These are phyloP conservation scores for Stomorhina lunata DNA, from an alignment of 2,888 invertebrate species.

Conservation along the genomic window DNA sequence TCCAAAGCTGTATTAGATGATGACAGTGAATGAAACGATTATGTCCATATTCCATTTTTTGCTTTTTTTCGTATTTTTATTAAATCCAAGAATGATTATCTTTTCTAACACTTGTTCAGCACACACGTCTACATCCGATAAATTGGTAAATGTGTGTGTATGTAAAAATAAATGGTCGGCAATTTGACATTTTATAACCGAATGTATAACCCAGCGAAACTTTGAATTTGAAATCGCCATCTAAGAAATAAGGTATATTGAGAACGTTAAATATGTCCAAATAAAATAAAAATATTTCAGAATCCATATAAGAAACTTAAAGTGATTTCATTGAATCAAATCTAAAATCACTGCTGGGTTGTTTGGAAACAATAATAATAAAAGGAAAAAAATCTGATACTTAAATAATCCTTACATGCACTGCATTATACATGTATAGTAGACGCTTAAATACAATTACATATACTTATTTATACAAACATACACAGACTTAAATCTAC, in stretches of 20 bases:
- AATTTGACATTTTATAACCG: neutral
- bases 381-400: constrained; percentile 9
- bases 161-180: constrained; percentile 55
- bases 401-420: constrained; percentile 51
- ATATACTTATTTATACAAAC: neutral
- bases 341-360: neutral
- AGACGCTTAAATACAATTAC: neutral
- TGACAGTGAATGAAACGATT: constrained; percentile 28
- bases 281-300: no score
- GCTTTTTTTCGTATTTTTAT: neutral
- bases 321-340: neutral
- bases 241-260: no score
- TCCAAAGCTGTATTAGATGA: neutral
- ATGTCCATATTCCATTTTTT: neutral
- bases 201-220: constrained; percentile 13
- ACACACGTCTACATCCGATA: neutral
- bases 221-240: no score
- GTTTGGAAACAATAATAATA: neutral
- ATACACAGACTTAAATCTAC: neutral
- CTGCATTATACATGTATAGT: constrained; percentile 16
- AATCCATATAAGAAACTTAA: neutral
- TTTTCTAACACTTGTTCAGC: constrained; percentile 21
- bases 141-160: constrained; percentile 1
- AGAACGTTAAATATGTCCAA: no score
- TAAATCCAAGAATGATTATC: constrained; percentile 47